Evolutionary conservation across 1,140 invertebrate species (phyloP).

Genomic region (Proales similis): DNA sequence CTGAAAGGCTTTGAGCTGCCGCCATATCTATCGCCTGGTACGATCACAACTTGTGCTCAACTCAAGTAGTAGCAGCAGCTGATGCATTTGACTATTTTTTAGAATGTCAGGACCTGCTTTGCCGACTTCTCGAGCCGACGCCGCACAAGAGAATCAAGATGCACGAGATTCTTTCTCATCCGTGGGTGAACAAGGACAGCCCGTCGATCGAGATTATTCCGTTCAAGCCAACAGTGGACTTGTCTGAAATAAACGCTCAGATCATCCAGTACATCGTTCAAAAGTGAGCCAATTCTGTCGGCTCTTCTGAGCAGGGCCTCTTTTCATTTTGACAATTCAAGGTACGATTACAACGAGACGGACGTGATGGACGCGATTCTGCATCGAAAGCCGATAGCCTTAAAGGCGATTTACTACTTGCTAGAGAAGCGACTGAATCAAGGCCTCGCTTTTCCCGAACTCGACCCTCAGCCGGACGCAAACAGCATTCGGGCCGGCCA

Average conservation of each 20-base stretch:
- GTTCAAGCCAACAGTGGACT: conserved; percentile 5
- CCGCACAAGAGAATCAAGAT: conserved; percentile 42
- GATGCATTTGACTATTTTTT: neutral
- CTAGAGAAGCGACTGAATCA: conserved; percentile 28
- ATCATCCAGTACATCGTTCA: conserved; percentile 34
- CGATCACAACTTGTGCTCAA: neutral
- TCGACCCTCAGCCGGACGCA: conserved; percentile 8
- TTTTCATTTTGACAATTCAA: conserved; percentile 8
- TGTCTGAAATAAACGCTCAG: conserved; percentile 13
- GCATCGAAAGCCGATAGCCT: conserved; percentile 33
- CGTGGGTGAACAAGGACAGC: conserved; percentile 40
- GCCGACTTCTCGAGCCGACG: conserved; percentile 42
- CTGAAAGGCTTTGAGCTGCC: conserved; percentile 44
- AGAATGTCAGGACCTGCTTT: conserved; percentile 44
- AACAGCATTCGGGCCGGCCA: neutral
- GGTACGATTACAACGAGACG: conserved; percentile 24
- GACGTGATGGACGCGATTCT: conserved; percentile 33
- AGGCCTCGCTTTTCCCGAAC: conserved; percentile 26
- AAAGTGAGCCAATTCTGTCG: conserved; percentile 7
- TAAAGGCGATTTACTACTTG: conserved; percentile 36
- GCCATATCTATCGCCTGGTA: conserved; percentile 42
- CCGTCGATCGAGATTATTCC: conserved; percentile 33
- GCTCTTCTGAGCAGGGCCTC: neutral
- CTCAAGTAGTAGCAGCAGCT: neutral
- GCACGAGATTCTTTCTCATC: conserved; percentile 42